Percentiles rank a stretch among this genome's conserved stretches.
phyloP scores from a whole-genome alignment of 2,888 invertebrate species.

The Lucinisca nassula region DNA sequence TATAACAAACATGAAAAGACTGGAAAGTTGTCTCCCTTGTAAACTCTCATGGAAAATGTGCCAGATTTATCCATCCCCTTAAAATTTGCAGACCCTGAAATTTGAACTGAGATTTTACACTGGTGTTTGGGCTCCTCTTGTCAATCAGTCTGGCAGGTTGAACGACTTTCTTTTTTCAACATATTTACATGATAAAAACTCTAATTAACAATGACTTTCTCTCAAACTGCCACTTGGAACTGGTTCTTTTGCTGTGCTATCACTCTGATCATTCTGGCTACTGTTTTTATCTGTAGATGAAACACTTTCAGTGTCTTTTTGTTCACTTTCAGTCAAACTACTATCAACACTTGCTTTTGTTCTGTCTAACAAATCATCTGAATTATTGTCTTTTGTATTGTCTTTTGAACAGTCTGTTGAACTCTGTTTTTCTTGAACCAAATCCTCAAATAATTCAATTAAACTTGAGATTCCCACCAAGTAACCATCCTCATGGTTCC shows the following conservation, averaged over 20 bases:
- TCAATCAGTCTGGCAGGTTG: too few species aligned
- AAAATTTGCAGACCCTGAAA: too few species aligned
- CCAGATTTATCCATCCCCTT: too few species aligned
- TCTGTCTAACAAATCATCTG: neutral
- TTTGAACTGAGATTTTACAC: too few species aligned
- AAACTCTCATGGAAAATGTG: too few species aligned
- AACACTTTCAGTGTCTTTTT: neutral
- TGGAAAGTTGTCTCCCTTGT: too few species aligned
- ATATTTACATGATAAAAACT: too few species aligned
- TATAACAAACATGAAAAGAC: too few species aligned
- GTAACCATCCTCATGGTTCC: constrained; percentile 99
- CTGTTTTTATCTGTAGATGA: neutral
- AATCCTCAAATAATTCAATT: constrained; percentile 92
- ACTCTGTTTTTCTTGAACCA: constrained; percentile 38
- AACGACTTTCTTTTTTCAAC: too few species aligned
- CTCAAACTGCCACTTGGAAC: too few species aligned
- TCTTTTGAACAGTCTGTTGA: neutral
- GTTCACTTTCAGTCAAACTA: neutral
- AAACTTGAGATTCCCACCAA: constrained; percentile 97
- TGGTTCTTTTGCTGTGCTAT: neutral
- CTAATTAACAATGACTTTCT: neutral
- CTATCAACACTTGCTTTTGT: neutral
- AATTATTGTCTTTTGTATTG: neutral
- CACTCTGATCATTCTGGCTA: neutral
- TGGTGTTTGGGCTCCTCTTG: too few species aligned